Conservation (phyloP, 2,113 vertebrate species). For the Steatornis caripensis region DNA sequence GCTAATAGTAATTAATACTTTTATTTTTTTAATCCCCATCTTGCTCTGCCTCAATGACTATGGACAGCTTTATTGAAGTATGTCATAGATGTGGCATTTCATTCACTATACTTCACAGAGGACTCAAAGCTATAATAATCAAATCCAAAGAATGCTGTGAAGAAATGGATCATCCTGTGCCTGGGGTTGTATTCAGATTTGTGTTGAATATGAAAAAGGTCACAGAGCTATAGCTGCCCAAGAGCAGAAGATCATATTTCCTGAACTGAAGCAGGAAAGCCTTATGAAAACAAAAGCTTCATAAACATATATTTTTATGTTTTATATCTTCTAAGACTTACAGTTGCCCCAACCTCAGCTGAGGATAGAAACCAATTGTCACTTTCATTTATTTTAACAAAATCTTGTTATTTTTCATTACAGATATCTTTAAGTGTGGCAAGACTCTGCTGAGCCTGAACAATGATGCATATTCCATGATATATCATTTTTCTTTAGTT, state of each 20-base stretch:
- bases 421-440: not conserved
- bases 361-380: not conserved
- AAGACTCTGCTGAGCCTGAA: not conserved
- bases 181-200: not conserved
- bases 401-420: not conserved
- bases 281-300: not conserved
- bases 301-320: not conserved
- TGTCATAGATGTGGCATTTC: not conserved
- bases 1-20: not conserved
- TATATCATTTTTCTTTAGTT: not conserved
- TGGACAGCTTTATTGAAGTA: not conserved
- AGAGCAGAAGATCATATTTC: not conserved
- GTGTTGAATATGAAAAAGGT: not conserved
- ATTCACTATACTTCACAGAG: not conserved
- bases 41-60: not conserved
- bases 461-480: not conserved
- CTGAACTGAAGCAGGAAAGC: not conserved
- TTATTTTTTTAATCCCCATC: not conserved
- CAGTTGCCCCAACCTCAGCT: not conserved
- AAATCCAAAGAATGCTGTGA: not conserved
- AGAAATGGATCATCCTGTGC: not conserved
- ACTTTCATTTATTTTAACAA: not conserved
- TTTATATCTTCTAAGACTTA: not conserved
- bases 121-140: not conserved
- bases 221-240: not conserved